Evolutionary conservation across 2,888 invertebrate species (phyloP), one percentile per base, ranked within the genome.

Genomic region (Dynastes grantii): DNA sequence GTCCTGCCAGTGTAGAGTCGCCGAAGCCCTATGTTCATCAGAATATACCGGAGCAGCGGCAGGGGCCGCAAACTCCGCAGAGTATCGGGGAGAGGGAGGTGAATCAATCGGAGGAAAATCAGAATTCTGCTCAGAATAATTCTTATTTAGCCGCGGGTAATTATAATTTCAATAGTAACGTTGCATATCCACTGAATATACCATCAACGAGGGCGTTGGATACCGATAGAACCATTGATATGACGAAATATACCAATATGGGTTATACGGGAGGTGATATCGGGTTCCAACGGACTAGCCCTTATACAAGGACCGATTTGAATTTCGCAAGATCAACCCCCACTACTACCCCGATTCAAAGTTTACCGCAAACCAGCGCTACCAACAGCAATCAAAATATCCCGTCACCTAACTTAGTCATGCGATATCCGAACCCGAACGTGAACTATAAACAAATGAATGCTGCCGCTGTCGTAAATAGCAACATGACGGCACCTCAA

Each of bases 211-310:
- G 84, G 67, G 77, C 81, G 6, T 65, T 85, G 27, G 83, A 85
- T 53, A 77, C 80, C 0, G 84, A 85, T 49, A 80, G 86, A 61
- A 88, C 87, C 80, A 79, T 87, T 11, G 88, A 88, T 78, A 86
- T 88, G 85, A 85, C 86, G 5, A 88, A 88, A 80, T 88, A 87
- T 77, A 87, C 87, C 4, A 88, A 88, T 80, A 88, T 89, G 87
- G 88, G 88, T 9, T 89, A 88, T 78, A 83, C 85, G 1, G 87
- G 86, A 6, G 82, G 86, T 5, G 88, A 88, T 32, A 85, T 87
- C 45, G 85, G 85, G 73, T 87, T 85, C 78, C 81, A 84, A 3
- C 83, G 87, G 78, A 82, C 83, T 22, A 80, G 76, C 5, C 81
- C 82, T 22, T 82, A 53, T 75, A 84, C 84, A 29, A 83, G 85